Percentiles rank a stretch among this genome's conserved stretches.
These are phyloP conservation scores for Saxicola maurus DNA, from an alignment of 2,797 vertebrate species.

Conservation along the genomic window DNA sequence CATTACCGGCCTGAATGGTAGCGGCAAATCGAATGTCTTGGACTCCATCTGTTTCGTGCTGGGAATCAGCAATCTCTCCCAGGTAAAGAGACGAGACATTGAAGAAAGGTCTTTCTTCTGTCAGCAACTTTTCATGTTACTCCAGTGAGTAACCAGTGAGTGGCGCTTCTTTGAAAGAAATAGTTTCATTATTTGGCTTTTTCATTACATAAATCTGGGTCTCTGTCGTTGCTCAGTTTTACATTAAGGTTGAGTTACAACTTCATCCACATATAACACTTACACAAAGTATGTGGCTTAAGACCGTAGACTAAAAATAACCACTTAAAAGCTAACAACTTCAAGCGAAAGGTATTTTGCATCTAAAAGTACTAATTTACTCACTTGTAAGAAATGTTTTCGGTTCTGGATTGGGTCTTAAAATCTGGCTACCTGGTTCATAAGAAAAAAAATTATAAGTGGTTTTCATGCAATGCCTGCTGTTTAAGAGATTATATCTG, in stretches of 20 bases:
- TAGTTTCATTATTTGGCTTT: not conserved
- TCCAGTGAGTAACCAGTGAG: not conserved
- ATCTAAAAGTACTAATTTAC: not conserved
- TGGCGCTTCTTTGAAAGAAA: not conserved
- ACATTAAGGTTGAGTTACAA: not conserved
- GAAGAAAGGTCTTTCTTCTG: not conserved
- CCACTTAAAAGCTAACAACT: not conserved
- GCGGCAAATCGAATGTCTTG: conserved; percentile 95
- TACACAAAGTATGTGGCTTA: not conserved
- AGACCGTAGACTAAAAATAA: not conserved
- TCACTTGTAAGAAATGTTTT: not conserved
- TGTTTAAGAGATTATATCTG: not conserved
- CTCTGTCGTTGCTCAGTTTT: not conserved
- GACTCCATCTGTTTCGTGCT: conserved; percentile 95
- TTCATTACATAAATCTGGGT: accelerated
- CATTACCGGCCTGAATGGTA: conserved; percentile 95
- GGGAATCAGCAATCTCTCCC: conserved; percentile 87
- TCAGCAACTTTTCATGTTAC: accelerated
- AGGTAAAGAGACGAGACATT: conserved; percentile 70
- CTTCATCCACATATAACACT: not conserved
- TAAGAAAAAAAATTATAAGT: not conserved
- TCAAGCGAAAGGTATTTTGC: not conserved
- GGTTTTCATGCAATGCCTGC: not conserved
- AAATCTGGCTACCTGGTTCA: not conserved
- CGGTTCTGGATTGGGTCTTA: not conserved